Conservation (phyloP, 2,797 vertebrate genomes). For the Poliocrania exsul region DNA sequence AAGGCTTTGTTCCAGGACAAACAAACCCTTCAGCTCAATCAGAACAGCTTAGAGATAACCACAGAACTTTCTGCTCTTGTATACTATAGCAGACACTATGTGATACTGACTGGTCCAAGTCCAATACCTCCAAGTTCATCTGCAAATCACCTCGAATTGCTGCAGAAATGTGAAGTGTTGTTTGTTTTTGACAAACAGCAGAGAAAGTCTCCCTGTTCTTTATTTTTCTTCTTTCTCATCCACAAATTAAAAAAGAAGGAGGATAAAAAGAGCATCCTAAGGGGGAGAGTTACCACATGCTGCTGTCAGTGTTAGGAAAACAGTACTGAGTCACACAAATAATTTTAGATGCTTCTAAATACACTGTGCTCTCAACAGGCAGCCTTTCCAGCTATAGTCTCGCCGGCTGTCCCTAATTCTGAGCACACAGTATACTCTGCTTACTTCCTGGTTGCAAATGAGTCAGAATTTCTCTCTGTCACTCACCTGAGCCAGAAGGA, state of each 20-base stretch:
- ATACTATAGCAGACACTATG: background rate
- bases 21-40: background rate
- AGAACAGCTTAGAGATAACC: background rate
- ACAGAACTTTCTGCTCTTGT: background rate
- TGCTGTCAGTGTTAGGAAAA: conserved; percentile 42
- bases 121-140: background rate
- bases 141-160: background rate
- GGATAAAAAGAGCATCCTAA: conserved; percentile 54
- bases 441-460: conserved; percentile 6
- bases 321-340: conserved; percentile 52
- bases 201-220: background rate
- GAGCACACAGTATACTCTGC: background rate
- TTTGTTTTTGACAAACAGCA: background rate
- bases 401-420: conserved; percentile 22
- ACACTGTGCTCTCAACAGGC: conserved; percentile 31
- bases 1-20: background rate
- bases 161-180: background rate
- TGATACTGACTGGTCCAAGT: background rate
- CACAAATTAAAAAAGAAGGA: background rate
- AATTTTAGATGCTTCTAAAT: conserved; percentile 59
- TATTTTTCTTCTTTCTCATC: background rate
- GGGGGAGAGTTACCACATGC: conserved; percentile 36
- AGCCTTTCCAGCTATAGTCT: conserved; percentile 45
- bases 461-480: conserved; percentile 25
- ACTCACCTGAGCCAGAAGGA: conserved; percentile 14